phyloP scores from a whole-genome alignment of 1,140 invertebrate species.

The Platyura marginata region DNA sequence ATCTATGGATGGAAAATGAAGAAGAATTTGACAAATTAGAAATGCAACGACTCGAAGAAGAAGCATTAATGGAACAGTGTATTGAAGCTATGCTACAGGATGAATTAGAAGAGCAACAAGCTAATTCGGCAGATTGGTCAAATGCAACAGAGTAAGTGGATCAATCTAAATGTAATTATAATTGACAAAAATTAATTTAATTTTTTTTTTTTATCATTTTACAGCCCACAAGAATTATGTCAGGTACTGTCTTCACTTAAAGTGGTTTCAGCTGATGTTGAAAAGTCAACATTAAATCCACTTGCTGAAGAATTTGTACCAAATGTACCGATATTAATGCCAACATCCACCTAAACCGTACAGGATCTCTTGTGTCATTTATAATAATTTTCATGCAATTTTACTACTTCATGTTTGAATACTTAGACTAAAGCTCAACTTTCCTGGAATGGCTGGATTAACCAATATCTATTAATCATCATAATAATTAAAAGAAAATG shows the following conservation, averaged over 20 bases:
- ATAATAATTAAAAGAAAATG: no score
- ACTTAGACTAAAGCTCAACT: no score
- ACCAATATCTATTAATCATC: no score
- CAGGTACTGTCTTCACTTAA: slow-evolving; percentile 17
- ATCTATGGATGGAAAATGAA: slow-evolving; percentile 83
- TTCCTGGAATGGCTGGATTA: no score
- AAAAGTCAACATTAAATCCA: slow-evolving; percentile 51
- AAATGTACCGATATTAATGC: slow-evolving; percentile 7
- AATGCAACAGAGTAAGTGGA: neutral
- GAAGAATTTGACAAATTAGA: slow-evolving; percentile 80
- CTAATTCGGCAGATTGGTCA: neutral
- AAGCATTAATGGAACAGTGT: slow-evolving; percentile 71
- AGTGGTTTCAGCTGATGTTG: slow-evolving; percentile 20
- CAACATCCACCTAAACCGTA: no score
- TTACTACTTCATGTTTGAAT: no score
- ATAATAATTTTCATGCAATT: no score
- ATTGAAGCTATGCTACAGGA: slow-evolving; percentile 66
- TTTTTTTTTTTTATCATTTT: no score
- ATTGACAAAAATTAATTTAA: no score
- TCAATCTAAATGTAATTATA: no score
- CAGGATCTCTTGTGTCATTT: no score
- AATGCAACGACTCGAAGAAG: slow-evolving; percentile 67
- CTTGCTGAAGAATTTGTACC: slow-evolving; percentile 63
- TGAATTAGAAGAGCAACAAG: slow-evolving; percentile 26
- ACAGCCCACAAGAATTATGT: slow-evolving; percentile 16